Percentiles rank a stretch among this genome's conserved stretches.
phyloP scores from a whole-genome alignment of 2,888 invertebrate species.

The Lysandra bellargus region DNA sequence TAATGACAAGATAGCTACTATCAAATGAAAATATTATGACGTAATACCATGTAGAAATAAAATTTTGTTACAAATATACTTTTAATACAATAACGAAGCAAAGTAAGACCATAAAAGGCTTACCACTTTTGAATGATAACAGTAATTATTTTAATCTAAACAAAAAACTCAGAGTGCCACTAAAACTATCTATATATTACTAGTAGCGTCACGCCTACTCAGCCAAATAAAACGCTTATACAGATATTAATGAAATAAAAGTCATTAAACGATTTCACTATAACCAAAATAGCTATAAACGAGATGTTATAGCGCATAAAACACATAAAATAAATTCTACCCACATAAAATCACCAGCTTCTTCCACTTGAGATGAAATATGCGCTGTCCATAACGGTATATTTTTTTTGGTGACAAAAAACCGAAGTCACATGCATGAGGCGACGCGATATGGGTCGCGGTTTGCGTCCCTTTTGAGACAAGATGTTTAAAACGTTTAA shows the following conservation, averaged over 20 bases:
- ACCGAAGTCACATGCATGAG: constrained; percentile 34
- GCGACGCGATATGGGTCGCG: constrained; percentile 37
- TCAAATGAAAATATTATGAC: no score
- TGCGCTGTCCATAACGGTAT: constrained; percentile 72
- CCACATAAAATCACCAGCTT: constrained; percentile 41
- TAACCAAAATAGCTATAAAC: constrained; percentile 23
- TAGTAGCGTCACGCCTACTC: constrained; percentile 9
- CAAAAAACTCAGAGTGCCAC: background rate
- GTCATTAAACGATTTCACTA: constrained; percentile 14
- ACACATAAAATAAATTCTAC: constrained; percentile 36
- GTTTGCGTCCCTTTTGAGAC: background rate
- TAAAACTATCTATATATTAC: background rate
- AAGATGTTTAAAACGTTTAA: background rate
- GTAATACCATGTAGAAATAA: no score
- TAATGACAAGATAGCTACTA: no score
- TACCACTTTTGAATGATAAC: background rate
- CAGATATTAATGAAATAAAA: constrained; percentile 16
- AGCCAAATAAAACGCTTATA: background rate
- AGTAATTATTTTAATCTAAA: background rate
- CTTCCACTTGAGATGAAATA: constrained; percentile 71
- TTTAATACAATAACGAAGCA: background rate
- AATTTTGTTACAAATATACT: background rate
- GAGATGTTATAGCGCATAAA: constrained; percentile 28
- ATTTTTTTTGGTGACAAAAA: constrained; percentile 49
- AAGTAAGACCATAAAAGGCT: background rate